Evolutionary conservation across 2,113 vertebrate species (phyloP), one percentile per base, ranked within the genome.

Genomic region (Heterotis niloticus): DNA sequence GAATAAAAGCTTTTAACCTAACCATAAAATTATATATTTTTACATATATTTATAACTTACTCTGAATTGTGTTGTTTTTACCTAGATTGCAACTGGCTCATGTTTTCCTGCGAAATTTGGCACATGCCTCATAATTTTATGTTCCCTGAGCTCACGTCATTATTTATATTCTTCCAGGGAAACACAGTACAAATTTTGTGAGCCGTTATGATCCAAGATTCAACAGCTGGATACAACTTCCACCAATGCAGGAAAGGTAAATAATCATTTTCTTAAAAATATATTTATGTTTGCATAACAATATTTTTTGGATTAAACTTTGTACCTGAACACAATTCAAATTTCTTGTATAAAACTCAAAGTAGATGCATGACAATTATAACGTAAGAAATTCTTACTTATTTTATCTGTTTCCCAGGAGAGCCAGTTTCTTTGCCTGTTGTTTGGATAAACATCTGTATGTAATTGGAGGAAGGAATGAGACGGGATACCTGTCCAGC

Each of bases 161-260:
- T 62, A 17, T 20, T 34, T 24, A n/a, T 9, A 13, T 60, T 28
- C 9, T 82, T 70, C 7, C 93, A 99, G 98, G 98, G 86, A 99
- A 99, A 85, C 98, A 99, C 91, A 99, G 98, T 89, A 99, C 98
- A 84, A 96, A 98, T 88, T 98, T 98, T 92, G 97, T 98, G 85
- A 99, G 98, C 87, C 95, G 98, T 81, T 99, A 99, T 70, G 98
- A 99, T 89, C 98, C 97, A 76, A 94, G 98, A 86, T 99, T 99
- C 94, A 99, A 99, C 90, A 99, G 96, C 85, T 99, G 98, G 98
- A 98, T 99, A 87, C 98, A 99, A 89, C 90, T 98, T 85, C 98
- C 98, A 60, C 97, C 97, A 52, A 99, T 99, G 98, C 98, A 99
- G 90, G 97, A 99, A 91, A 95, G 98, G 98, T 98, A 94, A 34